Evolutionary conservation across 53 echinoderm and acorn worm species (phyloP).

Genomic region (Holothuria scabra): DNA sequence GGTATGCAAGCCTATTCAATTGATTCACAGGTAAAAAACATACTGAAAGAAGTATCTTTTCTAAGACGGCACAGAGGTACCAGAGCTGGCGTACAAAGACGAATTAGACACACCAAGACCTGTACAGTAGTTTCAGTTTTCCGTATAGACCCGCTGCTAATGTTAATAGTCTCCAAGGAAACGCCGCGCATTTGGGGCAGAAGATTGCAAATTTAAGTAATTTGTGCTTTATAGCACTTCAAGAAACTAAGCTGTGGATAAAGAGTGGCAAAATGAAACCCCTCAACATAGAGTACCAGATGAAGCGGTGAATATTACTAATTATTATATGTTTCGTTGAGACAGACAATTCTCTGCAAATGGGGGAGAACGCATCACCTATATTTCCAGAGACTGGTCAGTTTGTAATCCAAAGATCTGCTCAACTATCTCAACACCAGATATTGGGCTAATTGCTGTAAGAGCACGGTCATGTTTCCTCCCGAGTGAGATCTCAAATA

Average conservation of each 20-base stretch:
- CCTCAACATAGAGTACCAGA: conserved; percentile 17
- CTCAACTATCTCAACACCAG: no score
- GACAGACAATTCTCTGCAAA: conserved; percentile 3
- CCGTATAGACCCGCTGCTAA: conserved; percentile 8
- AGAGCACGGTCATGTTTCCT: no score
- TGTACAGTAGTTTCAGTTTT: neutral
- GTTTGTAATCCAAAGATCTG: no score
- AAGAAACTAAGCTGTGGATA: conserved; percentile 21
- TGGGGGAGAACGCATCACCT: neutral
- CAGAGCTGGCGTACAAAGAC: neutral
- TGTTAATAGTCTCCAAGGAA: conserved; percentile 24
- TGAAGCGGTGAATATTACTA: neutral
- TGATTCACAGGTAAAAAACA: neutral
- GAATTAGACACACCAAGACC: neutral
- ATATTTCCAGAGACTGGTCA: no score
- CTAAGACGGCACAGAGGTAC: neutral
- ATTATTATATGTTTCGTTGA: conserved; percentile 28
- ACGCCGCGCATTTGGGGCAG: neutral
- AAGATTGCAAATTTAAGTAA: neutral
- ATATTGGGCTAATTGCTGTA: no score
- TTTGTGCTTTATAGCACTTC: conserved; percentile 12
- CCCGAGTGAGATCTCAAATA: no score
- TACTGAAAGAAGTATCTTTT: neutral
- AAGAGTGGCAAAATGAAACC: neutral
- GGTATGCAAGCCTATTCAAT: neutral